Evolutionary conservation across 2,888 invertebrate species (phyloP).

Genomic region (Andrena haemorrhoa): DNA sequence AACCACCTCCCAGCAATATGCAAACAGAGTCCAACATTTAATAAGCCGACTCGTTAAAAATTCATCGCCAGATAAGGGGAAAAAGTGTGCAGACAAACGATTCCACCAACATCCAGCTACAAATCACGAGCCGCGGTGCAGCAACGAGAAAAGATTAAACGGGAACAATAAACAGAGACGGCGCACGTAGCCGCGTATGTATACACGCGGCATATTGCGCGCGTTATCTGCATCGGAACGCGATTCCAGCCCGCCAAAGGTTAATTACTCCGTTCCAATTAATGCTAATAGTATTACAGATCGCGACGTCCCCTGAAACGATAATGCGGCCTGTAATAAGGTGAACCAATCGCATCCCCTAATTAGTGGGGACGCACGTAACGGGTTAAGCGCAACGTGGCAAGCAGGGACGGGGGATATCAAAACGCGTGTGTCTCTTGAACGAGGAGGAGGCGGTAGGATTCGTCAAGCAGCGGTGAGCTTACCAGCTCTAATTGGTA

Average conservation of each 20-base stretch:
- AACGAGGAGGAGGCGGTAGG: neutral
- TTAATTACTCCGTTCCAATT: slow-evolving; percentile 59
- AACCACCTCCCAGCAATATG: neutral
- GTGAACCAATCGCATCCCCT: slow-evolving; percentile 49
- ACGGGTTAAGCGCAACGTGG: slow-evolving; percentile 10
- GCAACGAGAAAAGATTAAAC: neutral
- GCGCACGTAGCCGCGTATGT: neutral
- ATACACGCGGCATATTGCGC: slow-evolving; percentile 11
- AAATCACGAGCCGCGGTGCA: neutral
- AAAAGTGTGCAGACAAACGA: neutral
- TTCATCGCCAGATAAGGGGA: neutral
- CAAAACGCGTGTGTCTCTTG: slow-evolving; percentile 25
- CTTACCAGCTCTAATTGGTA: slow-evolving; percentile 52
- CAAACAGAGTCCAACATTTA: neutral
- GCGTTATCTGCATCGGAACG: slow-evolving; percentile 39
- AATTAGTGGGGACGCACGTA: slow-evolving; percentile 54
- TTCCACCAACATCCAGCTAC: neutral
- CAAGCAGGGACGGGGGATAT: neutral
- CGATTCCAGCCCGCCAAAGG: slow-evolving; percentile 39
- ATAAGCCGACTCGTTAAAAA: neutral
- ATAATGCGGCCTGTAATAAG: slow-evolving; percentile 53
- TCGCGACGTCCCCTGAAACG: slow-evolving; percentile 47
- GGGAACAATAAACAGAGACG: no score
- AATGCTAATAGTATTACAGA: slow-evolving; percentile 59
- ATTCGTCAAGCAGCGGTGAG: slow-evolving; percentile 26